A percentile compares a stretch with the other conserved stretches of the same genome.
Conservation (phyloP, 1,140 invertebrate genomes). For the Hetaerina americana region DNA sequence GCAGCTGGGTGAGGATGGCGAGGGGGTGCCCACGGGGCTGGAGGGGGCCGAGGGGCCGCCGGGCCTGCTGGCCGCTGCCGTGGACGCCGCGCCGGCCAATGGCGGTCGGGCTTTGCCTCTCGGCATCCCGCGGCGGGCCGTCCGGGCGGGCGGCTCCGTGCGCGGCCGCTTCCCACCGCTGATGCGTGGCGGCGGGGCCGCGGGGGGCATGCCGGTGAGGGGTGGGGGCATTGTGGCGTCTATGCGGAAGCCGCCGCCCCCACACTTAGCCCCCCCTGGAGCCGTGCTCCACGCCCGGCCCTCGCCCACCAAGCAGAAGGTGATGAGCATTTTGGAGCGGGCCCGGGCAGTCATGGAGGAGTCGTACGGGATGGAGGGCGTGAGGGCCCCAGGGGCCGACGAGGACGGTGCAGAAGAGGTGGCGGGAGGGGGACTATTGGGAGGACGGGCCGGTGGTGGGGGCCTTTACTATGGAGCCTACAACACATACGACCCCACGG, state of each 20-base stretch:
- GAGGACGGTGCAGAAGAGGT: not conserved
- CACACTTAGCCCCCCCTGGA: slow-evolving; percentile 32
- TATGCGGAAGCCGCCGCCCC: slow-evolving; percentile 24
- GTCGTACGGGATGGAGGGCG: slow-evolving; percentile 36
- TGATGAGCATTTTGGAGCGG: slow-evolving; percentile 67
- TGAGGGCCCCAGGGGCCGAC: not conserved
- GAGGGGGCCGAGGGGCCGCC: slow-evolving; percentile 11
- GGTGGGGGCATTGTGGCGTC: slow-evolving; percentile 17
- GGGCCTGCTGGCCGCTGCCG: not conserved
- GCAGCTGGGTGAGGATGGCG: slow-evolving; percentile 23
- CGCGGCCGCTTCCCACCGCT: not conserved
- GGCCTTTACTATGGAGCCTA: slow-evolving; percentile 36
- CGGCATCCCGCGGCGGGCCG: not conserved
- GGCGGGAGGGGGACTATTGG: slow-evolving; percentile 20
- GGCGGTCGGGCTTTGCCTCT: not conserved
- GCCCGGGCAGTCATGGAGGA: slow-evolving; percentile 67
- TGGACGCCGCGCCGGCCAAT: not conserved
- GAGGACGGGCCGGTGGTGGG: slow-evolving; percentile 66
- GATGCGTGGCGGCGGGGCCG: slow-evolving; percentile 10
- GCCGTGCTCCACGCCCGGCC: slow-evolving; percentile 11
- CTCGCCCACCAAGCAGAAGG: slow-evolving; percentile 51
- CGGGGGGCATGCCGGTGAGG: slow-evolving; percentile 10
- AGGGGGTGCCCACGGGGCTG: slow-evolving; percentile 22
- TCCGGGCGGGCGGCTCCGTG: not conserved
- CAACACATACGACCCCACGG: slow-evolving; percentile 16